A percentile compares a stretch with the other conserved stretches of the same genome.
These are phyloP conservation scores for Geotrupes spiniger DNA, from an alignment of 2,888 invertebrate species.

Conservation along the genomic window DNA sequence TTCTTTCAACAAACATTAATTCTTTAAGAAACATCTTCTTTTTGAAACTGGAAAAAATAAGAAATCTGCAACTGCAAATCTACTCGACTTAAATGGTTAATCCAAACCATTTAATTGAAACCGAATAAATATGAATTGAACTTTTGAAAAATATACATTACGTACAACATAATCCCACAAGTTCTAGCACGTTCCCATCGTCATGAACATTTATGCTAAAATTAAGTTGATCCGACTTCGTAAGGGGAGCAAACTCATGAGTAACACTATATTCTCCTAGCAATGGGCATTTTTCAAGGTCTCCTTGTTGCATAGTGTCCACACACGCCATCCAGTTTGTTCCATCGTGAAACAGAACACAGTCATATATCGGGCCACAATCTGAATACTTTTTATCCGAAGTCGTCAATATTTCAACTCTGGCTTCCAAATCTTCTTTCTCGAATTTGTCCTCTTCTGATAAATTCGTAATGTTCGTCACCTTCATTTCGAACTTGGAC, in stretches of 20 bases:
- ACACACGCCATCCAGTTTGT: constrained; percentile 83
- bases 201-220: constrained; percentile 89
- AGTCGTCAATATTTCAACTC: constrained; percentile 75
- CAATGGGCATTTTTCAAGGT: constrained; percentile 71
- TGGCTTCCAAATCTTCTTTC: constrained; percentile 87
- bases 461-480: constrained; percentile 22
- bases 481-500: constrained; percentile 66
- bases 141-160: too few species aligned
- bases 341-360: constrained; percentile 92
- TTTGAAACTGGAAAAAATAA: too few species aligned
- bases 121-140: background rate
- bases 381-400: constrained; percentile 88
- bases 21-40: too few species aligned
- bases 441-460: constrained; percentile 71
- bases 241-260: constrained; percentile 73
- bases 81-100: too few species aligned
- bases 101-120: too few species aligned
- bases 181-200: constrained; percentile 85
- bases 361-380: constrained; percentile 87
- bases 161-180: constrained; percentile 93
- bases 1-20: too few species aligned
- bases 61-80: too few species aligned
- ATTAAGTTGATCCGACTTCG: constrained; percentile 78
- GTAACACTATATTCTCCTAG: constrained; percentile 81
- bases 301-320: constrained; percentile 79